Conservation (phyloP, 2,888 invertebrate species). For the Aleiodes alternator region DNA sequence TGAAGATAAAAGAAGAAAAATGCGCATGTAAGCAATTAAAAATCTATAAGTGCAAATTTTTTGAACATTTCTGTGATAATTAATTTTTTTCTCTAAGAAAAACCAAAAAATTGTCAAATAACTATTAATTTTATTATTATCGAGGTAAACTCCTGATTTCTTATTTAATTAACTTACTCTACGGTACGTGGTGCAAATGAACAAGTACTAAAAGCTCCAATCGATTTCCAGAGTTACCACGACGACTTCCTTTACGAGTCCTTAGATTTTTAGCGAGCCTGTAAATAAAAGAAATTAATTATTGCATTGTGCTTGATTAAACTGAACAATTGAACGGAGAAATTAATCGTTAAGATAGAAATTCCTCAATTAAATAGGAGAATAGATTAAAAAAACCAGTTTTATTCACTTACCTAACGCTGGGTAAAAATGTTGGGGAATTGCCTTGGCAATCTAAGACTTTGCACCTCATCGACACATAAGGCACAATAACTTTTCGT, state of each 20-base stretch:
- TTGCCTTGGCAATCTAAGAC: constrained; percentile 74
- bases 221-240: constrained; percentile 90
- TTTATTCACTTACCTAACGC: constrained; percentile 68
- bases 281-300: constrained; percentile 54
- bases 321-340: neutral
- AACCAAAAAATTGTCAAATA: no score
- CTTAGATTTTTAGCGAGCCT: constrained; percentile 90
- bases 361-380: neutral
- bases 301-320: constrained; percentile 13
- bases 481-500: constrained; percentile 52
- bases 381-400: constrained; percentile 50
- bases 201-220: constrained; percentile 90
- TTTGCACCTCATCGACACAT: constrained; percentile 75
- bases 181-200: constrained; percentile 91
- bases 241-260: constrained; percentile 89
- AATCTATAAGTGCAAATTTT: no score
- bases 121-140: no score
- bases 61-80: no score
- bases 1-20: no score
- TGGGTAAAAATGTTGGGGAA: constrained; percentile 71
- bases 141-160: constrained; percentile 31
- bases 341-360: constrained; percentile 13
- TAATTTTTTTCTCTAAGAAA: no score
- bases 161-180: constrained; percentile 74
- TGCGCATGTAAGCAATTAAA: no score